A percentile compares a stretch with the other conserved stretches of the same genome.
These are phyloP conservation scores for Eueremaeus valkanovi DNA, from an alignment of 2,888 invertebrate genomes.

Conservation along the genomic window DNA sequence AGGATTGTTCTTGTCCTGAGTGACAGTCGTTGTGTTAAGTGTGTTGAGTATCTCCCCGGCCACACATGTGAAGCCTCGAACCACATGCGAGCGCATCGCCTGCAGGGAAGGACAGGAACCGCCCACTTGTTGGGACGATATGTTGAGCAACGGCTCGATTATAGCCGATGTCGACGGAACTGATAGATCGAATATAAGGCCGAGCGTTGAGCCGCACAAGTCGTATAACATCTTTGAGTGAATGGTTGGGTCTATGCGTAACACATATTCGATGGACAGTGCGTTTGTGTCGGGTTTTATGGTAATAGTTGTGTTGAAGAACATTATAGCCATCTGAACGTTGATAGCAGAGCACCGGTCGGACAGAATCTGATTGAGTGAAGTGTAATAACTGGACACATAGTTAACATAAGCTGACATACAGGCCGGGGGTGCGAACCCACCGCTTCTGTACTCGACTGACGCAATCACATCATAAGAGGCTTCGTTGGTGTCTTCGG, in stretches of 20 bases:
- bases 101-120: conserved; percentile 80
- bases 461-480: conserved; percentile 83
- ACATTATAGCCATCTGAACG: conserved; percentile 88
- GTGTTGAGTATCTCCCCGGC: conserved; percentile 90
- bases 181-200: conserved; percentile 86
- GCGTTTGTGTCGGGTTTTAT: conserved; percentile 50
- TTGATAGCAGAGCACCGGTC: conserved; percentile 91
- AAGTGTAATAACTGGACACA: conserved; percentile 61
- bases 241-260: conserved; percentile 80
- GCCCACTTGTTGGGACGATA: conserved; percentile 69
- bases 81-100: conserved; percentile 75
- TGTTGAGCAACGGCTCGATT: conserved; percentile 80
- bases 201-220: conserved; percentile 86
- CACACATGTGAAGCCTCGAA: conserved; percentile 86
- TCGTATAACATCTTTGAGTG: conserved; percentile 88
- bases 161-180: conserved; percentile 87
- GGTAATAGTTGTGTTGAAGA: conserved; percentile 66
- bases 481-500: conserved; percentile 91
- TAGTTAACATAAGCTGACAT: conserved; percentile 69
- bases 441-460: conserved; percentile 80
- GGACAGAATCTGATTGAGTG: conserved; percentile 74
- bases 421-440: conserved; percentile 78
- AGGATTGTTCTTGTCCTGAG: conserved; percentile 40
- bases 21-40: conserved; percentile 69
- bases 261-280: conserved; percentile 71